Evolutionary conservation across 2,113 vertebrate species (phyloP), one percentile per base, ranked within the genome.

Genomic region (Antechinus stuartii): DNA sequence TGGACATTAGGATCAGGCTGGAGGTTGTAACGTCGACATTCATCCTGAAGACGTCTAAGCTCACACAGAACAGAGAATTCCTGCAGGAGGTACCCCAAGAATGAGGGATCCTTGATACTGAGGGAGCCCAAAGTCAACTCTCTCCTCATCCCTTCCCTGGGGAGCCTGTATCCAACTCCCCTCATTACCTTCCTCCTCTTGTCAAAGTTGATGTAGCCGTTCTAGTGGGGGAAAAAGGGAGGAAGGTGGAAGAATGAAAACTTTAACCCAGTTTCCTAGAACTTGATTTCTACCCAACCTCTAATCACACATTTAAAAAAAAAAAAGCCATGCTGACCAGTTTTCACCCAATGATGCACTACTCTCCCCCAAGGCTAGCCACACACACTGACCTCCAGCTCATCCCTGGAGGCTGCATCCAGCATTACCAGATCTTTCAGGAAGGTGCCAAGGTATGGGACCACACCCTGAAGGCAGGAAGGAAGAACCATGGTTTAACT

Each of bases 141-240:
- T 54, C 90, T n/a, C 56, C 5, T 0, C 16, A n/a, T 49, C 57
- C 95, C 92, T 26, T 84, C 91, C 68, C 49, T 22, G 19, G 7
- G 26, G 55, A n/a, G 2, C 2, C 2, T 89, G 89, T 54, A 53
- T 92, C 61, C 10, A 25, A 27, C n/a, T 30, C 89, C 68, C 68
- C 0, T 94, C 98, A 42, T 98, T 97, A 99, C 99, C 98, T 99
- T 98, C 95, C 99, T 98, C 97, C 99, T 98, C 97, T 99, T 99
- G 98, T 99, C 99, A 91, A 99, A 99, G 98, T 99, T 99, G 97
- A 99, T 99, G 97, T 99, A 99, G 93, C 99, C 99, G 0, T 99
- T 99, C 99, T 99, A 98, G n/a, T 94, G 97, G 98, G 94, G 52
- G 90, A 95, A n/a, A 3, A 49, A 61, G 96, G 30, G 10, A 1